Conservation (phyloP, 2,888 invertebrate genomes). For the Phytoseiulus persimilis region DNA sequence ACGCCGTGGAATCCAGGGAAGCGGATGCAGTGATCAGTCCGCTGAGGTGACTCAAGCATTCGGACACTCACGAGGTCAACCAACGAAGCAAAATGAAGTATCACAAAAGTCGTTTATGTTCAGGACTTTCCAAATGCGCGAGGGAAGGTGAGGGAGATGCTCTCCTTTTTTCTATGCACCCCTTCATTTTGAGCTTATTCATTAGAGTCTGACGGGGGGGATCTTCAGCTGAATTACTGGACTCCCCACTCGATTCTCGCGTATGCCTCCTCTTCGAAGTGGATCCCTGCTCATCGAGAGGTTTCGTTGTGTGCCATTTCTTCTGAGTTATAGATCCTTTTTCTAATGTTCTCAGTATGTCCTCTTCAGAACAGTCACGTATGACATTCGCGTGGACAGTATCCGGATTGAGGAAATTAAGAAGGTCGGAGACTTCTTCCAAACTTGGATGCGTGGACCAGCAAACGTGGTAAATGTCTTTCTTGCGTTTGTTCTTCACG, state of each 20-base stretch:
- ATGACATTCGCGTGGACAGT: neutral
- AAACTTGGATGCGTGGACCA: constrained; percentile 37
- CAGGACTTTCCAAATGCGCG: neutral
- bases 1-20: too few relatives aligned
- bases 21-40: too few relatives aligned
- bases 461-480: constrained; percentile 13
- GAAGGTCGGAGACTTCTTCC: neutral
- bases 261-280: neutral
- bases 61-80: too few relatives aligned
- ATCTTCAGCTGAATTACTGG: neutral
- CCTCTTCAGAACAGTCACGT: neutral
- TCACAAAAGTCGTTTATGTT: neutral
- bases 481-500: neutral
- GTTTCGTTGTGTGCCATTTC: neutral
- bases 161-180: neutral
- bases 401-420: constrained; percentile 8
- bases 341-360: neutral
- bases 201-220: neutral
- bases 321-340: neutral
- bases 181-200: neutral
- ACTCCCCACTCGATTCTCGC: neutral
- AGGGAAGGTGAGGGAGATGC: neutral
- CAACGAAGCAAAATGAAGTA: neutral
- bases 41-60: too few relatives aligned
- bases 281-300: neutral